phyloP scores from a whole-genome alignment of 2,888 invertebrate species.

The Cerastis leucographa region DNA sequence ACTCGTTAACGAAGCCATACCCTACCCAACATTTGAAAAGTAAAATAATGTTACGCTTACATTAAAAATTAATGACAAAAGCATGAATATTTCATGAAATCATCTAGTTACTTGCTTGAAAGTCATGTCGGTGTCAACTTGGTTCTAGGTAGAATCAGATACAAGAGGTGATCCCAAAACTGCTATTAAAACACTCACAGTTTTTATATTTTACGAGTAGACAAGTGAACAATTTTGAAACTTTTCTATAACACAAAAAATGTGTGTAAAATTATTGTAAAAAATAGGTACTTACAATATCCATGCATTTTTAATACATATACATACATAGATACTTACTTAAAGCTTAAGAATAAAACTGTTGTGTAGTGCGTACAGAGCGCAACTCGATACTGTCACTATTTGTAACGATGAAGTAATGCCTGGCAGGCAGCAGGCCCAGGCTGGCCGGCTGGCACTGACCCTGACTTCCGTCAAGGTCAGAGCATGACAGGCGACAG shows the following conservation, averaged over 20 bases:
- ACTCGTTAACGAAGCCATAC: neutral
- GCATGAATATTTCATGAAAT: neutral
- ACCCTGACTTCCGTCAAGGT: slow-evolving; percentile 44
- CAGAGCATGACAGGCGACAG: slow-evolving; percentile 21
- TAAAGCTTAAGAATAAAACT: neutral
- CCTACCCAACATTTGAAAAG: neutral
- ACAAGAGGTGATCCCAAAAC: neutral
- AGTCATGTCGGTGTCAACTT: neutral
- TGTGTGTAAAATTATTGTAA: neutral
- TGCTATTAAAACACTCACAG: neutral
- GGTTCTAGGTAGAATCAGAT: neutral
- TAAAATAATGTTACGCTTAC: neutral
- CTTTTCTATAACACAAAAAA: neutral
- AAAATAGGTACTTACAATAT: neutral
- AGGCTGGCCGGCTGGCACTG: slow-evolving; percentile 29
- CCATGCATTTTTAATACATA: neutral
- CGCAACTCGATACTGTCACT: neutral
- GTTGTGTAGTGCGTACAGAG: neutral
- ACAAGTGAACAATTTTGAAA: neutral
- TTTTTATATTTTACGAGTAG: neutral
- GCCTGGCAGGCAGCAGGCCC: slow-evolving; percentile 8
- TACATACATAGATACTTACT: too few relatives aligned
- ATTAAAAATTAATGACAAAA: neutral
- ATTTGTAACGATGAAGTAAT: slow-evolving; percentile 33
- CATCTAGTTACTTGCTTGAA: neutral